A percentile compares a stretch with the other conserved stretches of the same genome.
Evolutionary conservation across 2,888 invertebrate genomes (phyloP).

Genomic region (Hermaeophaga mercurialis): DNA sequence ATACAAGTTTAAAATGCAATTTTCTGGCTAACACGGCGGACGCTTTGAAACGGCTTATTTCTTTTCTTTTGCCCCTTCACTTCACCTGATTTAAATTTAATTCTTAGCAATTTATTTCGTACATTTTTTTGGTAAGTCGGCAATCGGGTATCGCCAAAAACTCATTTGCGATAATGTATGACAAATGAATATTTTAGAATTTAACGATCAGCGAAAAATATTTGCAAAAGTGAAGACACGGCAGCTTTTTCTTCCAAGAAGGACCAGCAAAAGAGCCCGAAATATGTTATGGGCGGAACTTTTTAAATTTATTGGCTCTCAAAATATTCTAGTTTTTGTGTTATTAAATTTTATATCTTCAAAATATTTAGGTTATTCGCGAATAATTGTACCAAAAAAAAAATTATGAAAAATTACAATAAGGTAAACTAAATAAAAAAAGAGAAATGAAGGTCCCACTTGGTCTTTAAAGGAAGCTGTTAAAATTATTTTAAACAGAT

Average conservation of each 20-base stretch:
- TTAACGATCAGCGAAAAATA: conserved; percentile 8
- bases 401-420: too few species aligned
- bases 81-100: conserved; percentile 29
- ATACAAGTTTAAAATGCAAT: conserved; percentile 38
- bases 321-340: too few species aligned
- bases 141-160: conserved; percentile 7
- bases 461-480: too few species aligned
- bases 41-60: conserved; percentile 34
- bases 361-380: too few species aligned
- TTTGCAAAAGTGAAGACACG: not conserved
- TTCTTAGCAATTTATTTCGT: conserved; percentile 32
- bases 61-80: conserved; percentile 28
- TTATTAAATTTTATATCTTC: too few species aligned
- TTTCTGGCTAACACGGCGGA: conserved; percentile 38
- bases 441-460: too few species aligned
- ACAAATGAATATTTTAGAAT: conserved; percentile 17
- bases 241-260: not conserved
- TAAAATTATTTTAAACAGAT: too few species aligned
- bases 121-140: conserved; percentile 16
- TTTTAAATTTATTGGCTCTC: too few species aligned
- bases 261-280: too few species aligned
- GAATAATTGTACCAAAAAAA: too few species aligned
- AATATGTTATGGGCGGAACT: too few species aligned
- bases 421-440: too few species aligned
- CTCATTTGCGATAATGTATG: conserved; percentile 21